Evolutionary conservation across 2,797 vertebrate species (phyloP).

Genomic region (Acanthopagrus latus): DNA sequence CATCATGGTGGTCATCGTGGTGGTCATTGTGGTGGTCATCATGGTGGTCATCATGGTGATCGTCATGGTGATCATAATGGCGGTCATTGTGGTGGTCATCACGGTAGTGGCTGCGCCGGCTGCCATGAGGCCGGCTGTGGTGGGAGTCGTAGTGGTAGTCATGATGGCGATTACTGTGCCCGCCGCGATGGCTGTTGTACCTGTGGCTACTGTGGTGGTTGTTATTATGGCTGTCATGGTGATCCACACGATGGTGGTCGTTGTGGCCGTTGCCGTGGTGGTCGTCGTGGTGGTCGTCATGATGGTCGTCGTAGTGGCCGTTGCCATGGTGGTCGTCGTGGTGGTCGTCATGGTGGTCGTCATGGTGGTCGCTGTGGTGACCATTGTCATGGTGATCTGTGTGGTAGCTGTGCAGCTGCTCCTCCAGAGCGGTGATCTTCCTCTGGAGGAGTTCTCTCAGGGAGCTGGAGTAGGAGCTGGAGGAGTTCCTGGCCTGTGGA

Average conservation of each 20-base stretch:
- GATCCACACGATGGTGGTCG: slow-evolving; percentile 17
- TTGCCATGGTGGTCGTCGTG: slow-evolving; percentile 3
- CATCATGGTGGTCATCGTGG: background rate
- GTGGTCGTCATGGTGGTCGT: slow-evolving; percentile 40
- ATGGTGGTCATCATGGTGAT: background rate
- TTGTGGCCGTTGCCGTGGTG: slow-evolving; percentile 6
- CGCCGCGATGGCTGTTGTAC: background rate
- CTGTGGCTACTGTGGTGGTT: background rate
- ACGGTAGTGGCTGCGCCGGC: background rate
- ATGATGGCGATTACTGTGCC: background rate
- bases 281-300: slow-evolving; percentile 40
- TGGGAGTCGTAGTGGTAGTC: slow-evolving; percentile 1
- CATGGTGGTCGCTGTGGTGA: slow-evolving; percentile 50
- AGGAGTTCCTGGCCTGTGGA: slow-evolving; percentile 84
- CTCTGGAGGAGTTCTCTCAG: slow-evolving; percentile 87
- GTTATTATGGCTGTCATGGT: slow-evolving; percentile 24
- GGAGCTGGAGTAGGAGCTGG: slow-evolving; percentile 88
- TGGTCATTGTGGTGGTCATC: background rate
- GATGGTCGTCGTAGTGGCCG: slow-evolving; percentile 26
- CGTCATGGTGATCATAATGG: slow-evolving; percentile 19
- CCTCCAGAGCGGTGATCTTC: slow-evolving; percentile 87
- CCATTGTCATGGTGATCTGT: slow-evolving; percentile 61
- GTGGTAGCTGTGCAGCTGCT: slow-evolving; percentile 84
- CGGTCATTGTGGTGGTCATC: slow-evolving; percentile 4
- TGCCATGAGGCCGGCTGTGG: slow-evolving; percentile 17